phyloP scores from a whole-genome alignment of 2,888 invertebrate genomes.

The Rhimphoctona megacephalus region DNA sequence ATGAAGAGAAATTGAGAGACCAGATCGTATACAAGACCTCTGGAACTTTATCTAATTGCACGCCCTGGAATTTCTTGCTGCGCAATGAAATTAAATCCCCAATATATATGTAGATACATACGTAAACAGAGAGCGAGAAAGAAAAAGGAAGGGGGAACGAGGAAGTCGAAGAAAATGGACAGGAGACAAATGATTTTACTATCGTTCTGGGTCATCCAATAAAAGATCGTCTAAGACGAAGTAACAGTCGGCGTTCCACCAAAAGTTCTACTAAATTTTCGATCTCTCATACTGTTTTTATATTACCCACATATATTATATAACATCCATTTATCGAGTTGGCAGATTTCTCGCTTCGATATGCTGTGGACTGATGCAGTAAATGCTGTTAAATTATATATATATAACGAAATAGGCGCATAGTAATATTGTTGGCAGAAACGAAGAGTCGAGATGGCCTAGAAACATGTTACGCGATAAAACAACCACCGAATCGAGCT shows the following conservation, averaged over 20 bases:
- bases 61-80: constrained; percentile 3
- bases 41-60: constrained; percentile 48
- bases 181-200: constrained; percentile 44
- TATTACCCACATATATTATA: not conserved
- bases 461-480: constrained; percentile 49
- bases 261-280: not conserved
- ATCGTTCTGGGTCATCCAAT: constrained; percentile 65
- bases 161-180: constrained; percentile 14
- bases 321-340: constrained; percentile 37
- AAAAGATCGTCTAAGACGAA: not conserved
- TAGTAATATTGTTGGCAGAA: constrained; percentile 27
- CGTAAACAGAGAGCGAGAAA: not conserved
- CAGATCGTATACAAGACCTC: not conserved
- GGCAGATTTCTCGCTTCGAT: constrained; percentile 54
- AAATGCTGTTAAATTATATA: constrained; percentile 24
- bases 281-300: not conserved
- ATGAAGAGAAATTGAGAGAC: constrained; percentile 1
- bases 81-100: constrained; percentile 39
- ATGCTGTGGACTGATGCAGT: constrained; percentile 31
- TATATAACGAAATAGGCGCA: not conserved
- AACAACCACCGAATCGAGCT: constrained; percentile 32
- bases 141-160: not conserved
- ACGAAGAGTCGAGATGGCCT: constrained; percentile 50
- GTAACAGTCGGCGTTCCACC: constrained; percentile 30
- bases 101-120: constrained; percentile 13